Percentiles rank a stretch among this genome's conserved stretches.
phyloP scores from a whole-genome alignment of 2,797 vertebrate species.

The Acanthurus lineatus region DNA sequence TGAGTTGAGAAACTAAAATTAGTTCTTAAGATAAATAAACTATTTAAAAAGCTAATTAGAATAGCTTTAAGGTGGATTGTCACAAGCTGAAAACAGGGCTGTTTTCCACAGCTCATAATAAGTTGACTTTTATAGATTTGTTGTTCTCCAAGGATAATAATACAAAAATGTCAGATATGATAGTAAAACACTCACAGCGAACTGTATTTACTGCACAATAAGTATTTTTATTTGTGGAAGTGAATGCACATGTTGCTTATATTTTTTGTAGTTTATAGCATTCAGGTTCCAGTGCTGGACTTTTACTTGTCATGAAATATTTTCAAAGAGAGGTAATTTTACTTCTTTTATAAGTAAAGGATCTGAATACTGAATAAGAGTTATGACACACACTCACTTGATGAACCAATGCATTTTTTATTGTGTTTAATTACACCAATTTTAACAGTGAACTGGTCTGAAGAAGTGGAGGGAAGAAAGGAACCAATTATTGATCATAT shows the following conservation, averaged over 20 bases:
- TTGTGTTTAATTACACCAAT: constrained; percentile 47
- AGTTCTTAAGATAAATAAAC: no score
- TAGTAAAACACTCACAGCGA: no score
- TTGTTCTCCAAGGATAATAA: no score
- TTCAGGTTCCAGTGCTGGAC: background rate
- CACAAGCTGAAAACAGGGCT: no score
- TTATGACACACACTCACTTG: background rate
- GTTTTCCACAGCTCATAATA: no score
- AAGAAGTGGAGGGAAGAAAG: constrained; percentile 22
- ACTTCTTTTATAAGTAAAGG: no score
- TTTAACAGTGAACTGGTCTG: constrained; percentile 64
- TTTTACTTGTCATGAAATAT: background rate
- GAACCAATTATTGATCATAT: constrained; percentile 40
- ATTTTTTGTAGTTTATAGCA: background rate
- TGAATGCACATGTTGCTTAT: no score
- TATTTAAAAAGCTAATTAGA: no score
- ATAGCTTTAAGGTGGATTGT: no score
- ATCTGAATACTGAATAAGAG: background rate
- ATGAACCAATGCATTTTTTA: constrained; percentile 48
- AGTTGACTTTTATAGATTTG: no score
- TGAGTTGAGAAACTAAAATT: no score
- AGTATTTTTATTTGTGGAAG: background rate
- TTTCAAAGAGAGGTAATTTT: background rate
- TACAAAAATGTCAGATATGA: no score
- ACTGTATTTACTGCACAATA: background rate